Base-by-base conservation (phyloP, 2,797 vertebrate genomes). In the Chelon auratus region DNA sequence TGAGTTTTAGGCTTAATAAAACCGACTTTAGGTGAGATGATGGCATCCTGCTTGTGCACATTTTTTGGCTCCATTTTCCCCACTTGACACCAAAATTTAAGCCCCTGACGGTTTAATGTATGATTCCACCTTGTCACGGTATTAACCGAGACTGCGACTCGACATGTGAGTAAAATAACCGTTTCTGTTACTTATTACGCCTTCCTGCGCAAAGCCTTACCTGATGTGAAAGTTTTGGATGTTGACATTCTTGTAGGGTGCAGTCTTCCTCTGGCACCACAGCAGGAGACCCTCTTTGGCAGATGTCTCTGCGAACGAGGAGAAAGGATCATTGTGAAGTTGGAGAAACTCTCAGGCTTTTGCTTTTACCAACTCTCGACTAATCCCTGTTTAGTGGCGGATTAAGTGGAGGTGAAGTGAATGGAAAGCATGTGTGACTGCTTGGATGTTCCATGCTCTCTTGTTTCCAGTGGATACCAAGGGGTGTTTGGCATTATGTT, bases 211-310 rank as follows among this genome's bases (percentile, higher is more conserved):
- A 1, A 36, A 42, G 56, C 7, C 75, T 79, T 76, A 99, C 97
- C 98, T 99, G 93, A 99, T 99, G 88, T 99, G 98, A 93, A 99
- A 99, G 94, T 99, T 99, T 79, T 99, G 98, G 90, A 99, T 99
- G 94, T 99, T 99, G 88, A 99, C 97, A 4, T 99, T 99, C 94
- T 99, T 99, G 92, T 99, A 99, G 4, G 98, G 98, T 1, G 98
- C 98, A 0, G 97, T 99, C 93, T 99, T 99, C 84, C 98, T 96
- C 93, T 99, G 98, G 91, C 98, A 99, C 98, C 98, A 99, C 73
- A 99, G 83, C 83, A 99, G 91, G 78, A 99, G 95, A 40, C 98
- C 98, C 83, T 99, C 98, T 93, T 99, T 99, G 81, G 98, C 98
- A 22, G 97, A 99, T 2, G 97, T 99, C 92, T 99, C 97, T 99